Percentiles rank a stretch among this genome's conserved stretches.
phyloP scores from a whole-genome alignment of 2,113 vertebrate genomes.

The Tympanuchus pallidicinctus region DNA sequence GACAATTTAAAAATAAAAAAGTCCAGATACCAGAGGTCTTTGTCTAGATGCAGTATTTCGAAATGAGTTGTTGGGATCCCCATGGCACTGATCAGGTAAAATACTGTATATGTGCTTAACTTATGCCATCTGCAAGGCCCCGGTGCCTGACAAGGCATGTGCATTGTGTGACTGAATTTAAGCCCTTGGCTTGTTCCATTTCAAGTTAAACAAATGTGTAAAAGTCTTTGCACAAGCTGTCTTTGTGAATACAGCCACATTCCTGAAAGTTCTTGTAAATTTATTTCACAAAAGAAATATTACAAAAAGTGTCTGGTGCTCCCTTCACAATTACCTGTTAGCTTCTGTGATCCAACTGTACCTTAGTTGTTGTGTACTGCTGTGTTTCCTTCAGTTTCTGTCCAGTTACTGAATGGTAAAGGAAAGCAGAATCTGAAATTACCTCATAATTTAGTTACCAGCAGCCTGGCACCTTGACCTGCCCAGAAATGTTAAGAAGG shows the following conservation, averaged over 20 bases:
- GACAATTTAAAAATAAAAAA: background rate
- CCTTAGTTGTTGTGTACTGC: background rate
- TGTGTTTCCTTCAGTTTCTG: background rate
- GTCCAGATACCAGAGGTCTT: background rate
- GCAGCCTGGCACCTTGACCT: background rate
- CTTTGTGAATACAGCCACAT: background rate
- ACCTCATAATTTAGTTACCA: background rate
- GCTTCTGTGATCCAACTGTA: background rate
- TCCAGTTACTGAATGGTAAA: background rate
- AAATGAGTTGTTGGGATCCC: background rate
- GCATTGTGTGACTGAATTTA: background rate
- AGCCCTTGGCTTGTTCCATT: background rate
- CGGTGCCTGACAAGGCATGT: background rate
- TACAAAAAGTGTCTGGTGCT: background rate
- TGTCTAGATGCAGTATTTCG: background rate
- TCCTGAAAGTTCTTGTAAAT: background rate
- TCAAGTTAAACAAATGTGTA: background rate
- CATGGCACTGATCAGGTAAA: background rate
- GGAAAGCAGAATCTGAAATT: background rate
- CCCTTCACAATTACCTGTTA: background rate
- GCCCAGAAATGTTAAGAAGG: background rate
- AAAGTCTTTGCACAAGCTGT: background rate
- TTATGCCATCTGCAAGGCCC: accelerated
- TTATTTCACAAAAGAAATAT: background rate
- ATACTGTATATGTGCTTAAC: accelerated